Evolutionary conservation across 2,113 vertebrate genomes (phyloP).

Genomic region (Solea solea): DNA sequence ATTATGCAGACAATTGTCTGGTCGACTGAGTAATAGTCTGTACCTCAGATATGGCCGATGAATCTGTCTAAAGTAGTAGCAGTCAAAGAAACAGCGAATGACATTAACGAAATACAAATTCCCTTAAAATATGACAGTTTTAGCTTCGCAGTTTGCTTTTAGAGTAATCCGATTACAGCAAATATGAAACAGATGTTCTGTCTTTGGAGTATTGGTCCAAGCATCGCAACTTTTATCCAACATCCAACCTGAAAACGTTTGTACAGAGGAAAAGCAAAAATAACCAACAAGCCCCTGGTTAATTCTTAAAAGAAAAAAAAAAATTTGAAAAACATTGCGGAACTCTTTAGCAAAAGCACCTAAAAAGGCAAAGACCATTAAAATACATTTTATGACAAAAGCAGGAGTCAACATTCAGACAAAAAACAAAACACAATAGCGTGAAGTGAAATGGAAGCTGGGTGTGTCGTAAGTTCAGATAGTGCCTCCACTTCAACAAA

Average conservation of each 20-base stretch:
- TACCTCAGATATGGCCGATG: slow-evolving; percentile 17
- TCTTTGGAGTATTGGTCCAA: slow-evolving; percentile 71
- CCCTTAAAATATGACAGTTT: slow-evolving; percentile 46
- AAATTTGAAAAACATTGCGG: slow-evolving; percentile 44
- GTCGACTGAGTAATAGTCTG: slow-evolving; percentile 33
- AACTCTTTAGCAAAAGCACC: slow-evolving; percentile 57
- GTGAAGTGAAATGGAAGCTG: slow-evolving; percentile 54
- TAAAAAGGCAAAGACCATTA: slow-evolving; percentile 70
- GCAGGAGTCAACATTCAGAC: slow-evolving; percentile 32
- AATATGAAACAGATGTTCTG: slow-evolving; percentile 53
- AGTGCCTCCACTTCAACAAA: slow-evolving; percentile 55
- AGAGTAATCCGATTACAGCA: slow-evolving; percentile 50
- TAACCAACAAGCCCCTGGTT: slow-evolving; percentile 37
- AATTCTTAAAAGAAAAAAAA: slow-evolving; percentile 50
- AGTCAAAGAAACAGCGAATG: slow-evolving; percentile 30
- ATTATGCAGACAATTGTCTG: slow-evolving; percentile 22
- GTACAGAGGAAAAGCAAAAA: slow-evolving; percentile 42
- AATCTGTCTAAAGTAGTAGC: slow-evolving; percentile 32
- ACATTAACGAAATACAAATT: slow-evolving; percentile 48
- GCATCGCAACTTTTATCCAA: slow-evolving; percentile 62
- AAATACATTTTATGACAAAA: slow-evolving; percentile 57
- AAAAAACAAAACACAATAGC: slow-evolving; percentile 25
- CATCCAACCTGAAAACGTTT: slow-evolving; percentile 60
- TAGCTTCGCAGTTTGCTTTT: slow-evolving; percentile 47
- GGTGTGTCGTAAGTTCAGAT: slow-evolving; percentile 49